A percentile compares a stretch with the other conserved stretches of the same genome.
Conservation (phyloP, 2,113 vertebrate species). For the Cygnus atratus region DNA sequence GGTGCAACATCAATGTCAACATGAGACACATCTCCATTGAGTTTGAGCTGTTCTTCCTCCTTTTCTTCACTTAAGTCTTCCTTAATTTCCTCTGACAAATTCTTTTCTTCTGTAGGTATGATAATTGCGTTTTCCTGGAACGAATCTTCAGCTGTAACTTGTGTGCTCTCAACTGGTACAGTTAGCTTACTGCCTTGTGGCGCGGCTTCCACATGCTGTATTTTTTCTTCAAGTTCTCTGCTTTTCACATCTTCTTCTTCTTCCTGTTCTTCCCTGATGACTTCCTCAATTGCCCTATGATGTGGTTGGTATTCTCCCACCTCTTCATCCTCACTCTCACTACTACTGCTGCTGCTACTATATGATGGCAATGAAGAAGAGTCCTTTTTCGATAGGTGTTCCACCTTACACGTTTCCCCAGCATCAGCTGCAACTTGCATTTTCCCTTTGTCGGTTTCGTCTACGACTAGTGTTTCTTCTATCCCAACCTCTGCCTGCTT, state of each 20-base stretch:
- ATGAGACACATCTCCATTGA: slow-evolving; percentile 90
- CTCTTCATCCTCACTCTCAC: slow-evolving; percentile 92
- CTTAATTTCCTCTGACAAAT: slow-evolving; percentile 62
- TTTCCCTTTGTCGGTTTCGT: slow-evolving; percentile 85
- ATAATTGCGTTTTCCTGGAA: slow-evolving; percentile 60
- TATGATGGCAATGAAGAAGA: slow-evolving; percentile 83
- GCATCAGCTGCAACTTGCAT: slow-evolving; percentile 72
- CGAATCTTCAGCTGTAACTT: slow-evolving; percentile 60
- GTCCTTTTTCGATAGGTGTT: slow-evolving; percentile 76
- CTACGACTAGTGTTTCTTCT: slow-evolving; percentile 87
- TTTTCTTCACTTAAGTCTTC: slow-evolving; percentile 65
- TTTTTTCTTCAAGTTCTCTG: slow-evolving; percentile 49
- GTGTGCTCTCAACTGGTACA: slow-evolving; percentile 39
- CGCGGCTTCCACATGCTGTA: slow-evolving; percentile 42
- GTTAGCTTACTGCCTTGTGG: slow-evolving; percentile 58
- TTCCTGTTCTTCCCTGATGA: slow-evolving; percentile 87
- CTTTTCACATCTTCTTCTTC: slow-evolving; percentile 73
- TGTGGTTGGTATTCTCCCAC: slow-evolving; percentile 90
- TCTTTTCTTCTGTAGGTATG: slow-evolving; percentile 64
- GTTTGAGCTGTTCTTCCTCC: slow-evolving; percentile 79
- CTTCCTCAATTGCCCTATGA: slow-evolving; percentile 74
- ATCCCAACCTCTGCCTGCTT: slow-evolving; percentile 92
- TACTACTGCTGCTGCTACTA: slow-evolving; percentile 84
- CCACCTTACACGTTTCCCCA: slow-evolving; percentile 75
- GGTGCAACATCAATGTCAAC: slow-evolving; percentile 86